Percentiles rank a stretch among this genome's conserved stretches.
Evolutionary conservation across 2,888 invertebrate genomes (phyloP).

Genomic region (Leptopilina myrica): DNA sequence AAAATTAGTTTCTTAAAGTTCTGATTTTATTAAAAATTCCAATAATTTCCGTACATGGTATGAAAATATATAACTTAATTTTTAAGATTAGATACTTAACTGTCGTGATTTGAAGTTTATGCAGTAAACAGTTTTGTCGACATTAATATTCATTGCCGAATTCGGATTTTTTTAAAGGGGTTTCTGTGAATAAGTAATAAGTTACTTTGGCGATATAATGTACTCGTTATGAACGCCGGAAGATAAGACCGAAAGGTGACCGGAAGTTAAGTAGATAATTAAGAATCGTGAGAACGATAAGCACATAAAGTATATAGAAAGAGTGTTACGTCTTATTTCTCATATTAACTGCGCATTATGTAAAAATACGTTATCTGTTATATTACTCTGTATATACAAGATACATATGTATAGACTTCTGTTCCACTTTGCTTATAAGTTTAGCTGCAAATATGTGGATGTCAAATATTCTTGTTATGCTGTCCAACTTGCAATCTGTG

Average conservation of each 20-base stretch:
- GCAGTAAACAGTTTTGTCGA: too few relatives aligned
- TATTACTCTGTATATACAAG: constrained; percentile 43
- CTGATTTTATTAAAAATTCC: too few relatives aligned
- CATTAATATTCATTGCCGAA: constrained; percentile 3
- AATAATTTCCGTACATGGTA: too few relatives aligned
- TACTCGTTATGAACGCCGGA: constrained; percentile 32
- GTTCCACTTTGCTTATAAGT: constrained; percentile 34
- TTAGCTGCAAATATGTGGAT: constrained; percentile 22
- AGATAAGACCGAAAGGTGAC: constrained; percentile 57
- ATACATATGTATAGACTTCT: constrained; percentile 33
- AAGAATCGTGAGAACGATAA: constrained; percentile 58
- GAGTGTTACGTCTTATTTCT: constrained; percentile 55
- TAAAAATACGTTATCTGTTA: constrained; percentile 53
- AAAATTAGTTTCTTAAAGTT: too few relatives aligned
- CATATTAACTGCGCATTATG: constrained; percentile 57
- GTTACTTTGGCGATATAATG: constrained; percentile 28
- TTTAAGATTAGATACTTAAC: too few relatives aligned
- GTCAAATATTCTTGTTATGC: constrained; percentile 27
- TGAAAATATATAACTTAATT: too few relatives aligned
- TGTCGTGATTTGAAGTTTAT: neutral
- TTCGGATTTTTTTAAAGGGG: constrained; percentile 8
- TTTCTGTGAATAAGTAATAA: constrained; percentile 17
- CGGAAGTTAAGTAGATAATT: constrained; percentile 58
- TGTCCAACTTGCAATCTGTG: constrained; percentile 24
- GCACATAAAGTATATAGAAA: constrained; percentile 42